Percentiles rank a stretch among this genome's conserved stretches.
Evolutionary conservation across 2,113 vertebrate species (phyloP).

Genomic region (Pachypanchax playfairii): DNA sequence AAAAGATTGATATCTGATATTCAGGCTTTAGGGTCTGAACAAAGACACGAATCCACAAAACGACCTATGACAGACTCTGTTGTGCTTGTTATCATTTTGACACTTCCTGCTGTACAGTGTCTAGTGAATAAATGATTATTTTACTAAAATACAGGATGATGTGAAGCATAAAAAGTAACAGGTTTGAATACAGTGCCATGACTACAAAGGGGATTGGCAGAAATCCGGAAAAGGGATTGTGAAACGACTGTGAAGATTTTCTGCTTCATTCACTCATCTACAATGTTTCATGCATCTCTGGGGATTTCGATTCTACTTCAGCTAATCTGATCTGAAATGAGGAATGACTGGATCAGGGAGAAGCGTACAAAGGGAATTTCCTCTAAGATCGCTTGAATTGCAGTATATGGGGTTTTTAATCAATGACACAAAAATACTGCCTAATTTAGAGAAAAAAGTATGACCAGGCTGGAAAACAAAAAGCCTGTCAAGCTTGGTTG

Average conservation of each 20-base stretch:
- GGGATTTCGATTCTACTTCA: neutral
- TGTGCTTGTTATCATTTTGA: neutral
- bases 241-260: neutral
- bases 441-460: neutral
- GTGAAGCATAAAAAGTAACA: neutral
- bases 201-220: too few species aligned
- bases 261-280: neutral
- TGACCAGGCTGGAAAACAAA: neutral
- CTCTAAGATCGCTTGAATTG: neutral
- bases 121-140: too few species aligned
- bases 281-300: neutral
- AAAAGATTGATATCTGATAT: conserved; percentile 24
- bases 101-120: neutral
- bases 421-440: neutral
- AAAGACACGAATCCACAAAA: neutral
- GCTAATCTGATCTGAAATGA: neutral
- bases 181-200: neutral
- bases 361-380: neutral
- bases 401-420: neutral
- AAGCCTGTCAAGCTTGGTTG: neutral
- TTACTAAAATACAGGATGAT: neutral
- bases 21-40: conserved; percentile 3
- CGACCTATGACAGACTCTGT: neutral
- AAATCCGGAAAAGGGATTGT: too few species aligned
- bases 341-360: neutral